Evolutionary conservation across 2,888 invertebrate species (phyloP).

Genomic region (Cantharis nigra): DNA sequence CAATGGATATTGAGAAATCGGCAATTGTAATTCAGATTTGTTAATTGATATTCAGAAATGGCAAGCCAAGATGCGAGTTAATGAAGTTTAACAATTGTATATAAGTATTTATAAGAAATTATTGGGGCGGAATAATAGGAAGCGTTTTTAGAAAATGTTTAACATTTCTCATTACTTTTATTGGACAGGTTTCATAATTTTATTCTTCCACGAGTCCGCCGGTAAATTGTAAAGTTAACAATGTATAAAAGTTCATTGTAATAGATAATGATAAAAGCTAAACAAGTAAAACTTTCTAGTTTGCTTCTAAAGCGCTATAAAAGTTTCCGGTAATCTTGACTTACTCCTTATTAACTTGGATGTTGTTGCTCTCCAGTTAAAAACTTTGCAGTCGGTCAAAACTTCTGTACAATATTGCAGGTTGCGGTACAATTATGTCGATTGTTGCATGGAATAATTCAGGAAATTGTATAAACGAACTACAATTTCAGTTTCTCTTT

Average conservation of each 20-base stretch:
- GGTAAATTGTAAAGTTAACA: background rate
- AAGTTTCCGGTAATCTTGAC: background rate
- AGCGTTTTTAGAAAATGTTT: background rate
- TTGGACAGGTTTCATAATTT: background rate
- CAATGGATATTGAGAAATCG: too few relatives aligned
- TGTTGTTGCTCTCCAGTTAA: background rate
- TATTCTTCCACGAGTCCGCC: background rate
- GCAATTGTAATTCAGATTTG: too few relatives aligned
- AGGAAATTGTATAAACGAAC: slow-evolving; percentile 19
- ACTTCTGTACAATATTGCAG: background rate
- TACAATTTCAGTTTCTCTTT: slow-evolving; percentile 23
- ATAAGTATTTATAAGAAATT: too few relatives aligned
- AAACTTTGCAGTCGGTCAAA: background rate
- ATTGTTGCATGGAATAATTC: slow-evolving; percentile 23
- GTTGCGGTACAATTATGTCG: slow-evolving; percentile 10
- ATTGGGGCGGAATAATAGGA: background rate
- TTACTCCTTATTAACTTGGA: background rate
- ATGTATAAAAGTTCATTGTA: background rate
- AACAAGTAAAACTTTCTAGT: background rate
- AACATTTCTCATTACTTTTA: background rate
- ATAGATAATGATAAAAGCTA: slow-evolving; percentile 1
- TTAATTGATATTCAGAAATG: too few relatives aligned
- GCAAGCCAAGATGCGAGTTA: too few relatives aligned
- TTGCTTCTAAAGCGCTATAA: background rate
- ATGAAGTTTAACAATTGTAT: too few relatives aligned